Percentiles rank a stretch among this genome's conserved stretches.
Evolutionary conservation across 2,888 invertebrate genomes (phyloP).

Genomic region (Pammene aurita): DNA sequence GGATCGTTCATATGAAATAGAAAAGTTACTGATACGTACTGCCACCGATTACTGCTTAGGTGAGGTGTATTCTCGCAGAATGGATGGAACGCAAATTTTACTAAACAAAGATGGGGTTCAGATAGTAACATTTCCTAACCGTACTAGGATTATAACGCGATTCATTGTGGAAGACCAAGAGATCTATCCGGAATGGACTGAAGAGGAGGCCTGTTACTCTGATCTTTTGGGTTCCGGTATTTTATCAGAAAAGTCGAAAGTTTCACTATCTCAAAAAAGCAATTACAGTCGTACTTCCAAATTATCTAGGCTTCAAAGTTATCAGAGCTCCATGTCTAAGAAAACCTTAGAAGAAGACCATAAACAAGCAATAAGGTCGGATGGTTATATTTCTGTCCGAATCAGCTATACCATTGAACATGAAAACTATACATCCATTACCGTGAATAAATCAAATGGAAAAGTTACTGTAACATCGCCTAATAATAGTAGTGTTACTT

Average conservation of each 20-base stretch:
- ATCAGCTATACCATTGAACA: slow-evolving; percentile 74
- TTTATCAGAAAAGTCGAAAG: slow-evolving; percentile 54
- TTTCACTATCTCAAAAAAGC: slow-evolving; percentile 59
- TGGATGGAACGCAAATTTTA: slow-evolving; percentile 71
- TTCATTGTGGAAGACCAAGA: slow-evolving; percentile 66
- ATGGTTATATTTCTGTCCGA: slow-evolving; percentile 70
- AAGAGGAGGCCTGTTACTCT: slow-evolving; percentile 64
- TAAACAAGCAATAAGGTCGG: slow-evolving; percentile 51
- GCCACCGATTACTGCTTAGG: slow-evolving; percentile 73
- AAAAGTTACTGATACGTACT: slow-evolving; percentile 67
- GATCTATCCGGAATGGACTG: slow-evolving; percentile 73
- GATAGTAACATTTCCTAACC: slow-evolving; percentile 69
- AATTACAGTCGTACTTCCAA: slow-evolving; percentile 43
- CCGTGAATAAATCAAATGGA: slow-evolving; percentile 65
- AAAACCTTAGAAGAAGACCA: slow-evolving; percentile 54
- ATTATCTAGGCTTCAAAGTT: slow-evolving; percentile 47
- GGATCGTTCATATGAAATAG: slow-evolving; percentile 54
- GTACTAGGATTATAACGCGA: slow-evolving; percentile 68
- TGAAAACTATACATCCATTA: slow-evolving; percentile 79
- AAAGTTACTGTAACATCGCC: slow-evolving; percentile 67
- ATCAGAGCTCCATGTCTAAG: slow-evolving; percentile 49
- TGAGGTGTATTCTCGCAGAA: slow-evolving; percentile 72
- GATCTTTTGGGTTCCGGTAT: slow-evolving; percentile 54
- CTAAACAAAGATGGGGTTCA: slow-evolving; percentile 72
- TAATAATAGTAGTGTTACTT: slow-evolving; percentile 58